phyloP scores from a whole-genome alignment of 2,113 vertebrate species.

The Tringa solitaria region DNA sequence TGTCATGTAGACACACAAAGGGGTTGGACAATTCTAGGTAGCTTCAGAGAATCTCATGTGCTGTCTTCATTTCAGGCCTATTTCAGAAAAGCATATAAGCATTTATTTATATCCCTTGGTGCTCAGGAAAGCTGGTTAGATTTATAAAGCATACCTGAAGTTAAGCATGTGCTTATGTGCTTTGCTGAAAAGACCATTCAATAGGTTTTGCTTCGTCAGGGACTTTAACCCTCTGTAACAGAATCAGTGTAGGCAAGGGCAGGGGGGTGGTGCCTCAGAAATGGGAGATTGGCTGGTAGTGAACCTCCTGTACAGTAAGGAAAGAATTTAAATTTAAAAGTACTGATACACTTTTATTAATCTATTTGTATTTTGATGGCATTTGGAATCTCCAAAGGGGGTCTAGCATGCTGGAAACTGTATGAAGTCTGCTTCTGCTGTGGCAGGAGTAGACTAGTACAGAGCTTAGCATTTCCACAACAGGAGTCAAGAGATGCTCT shows the following conservation, averaged over 20 bases:
- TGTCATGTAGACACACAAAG: background rate
- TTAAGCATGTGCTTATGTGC: background rate
- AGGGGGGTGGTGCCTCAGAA: background rate
- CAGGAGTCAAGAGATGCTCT: background rate
- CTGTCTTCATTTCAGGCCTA: background rate
- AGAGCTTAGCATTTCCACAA: background rate
- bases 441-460: background rate
- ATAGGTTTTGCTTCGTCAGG: background rate
- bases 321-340: background rate
- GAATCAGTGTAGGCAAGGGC: background rate
- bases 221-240: background rate
- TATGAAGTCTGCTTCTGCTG: background rate
- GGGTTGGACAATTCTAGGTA: background rate
- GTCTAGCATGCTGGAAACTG: background rate
- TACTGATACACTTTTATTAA: background rate
- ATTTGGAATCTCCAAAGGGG: background rate
- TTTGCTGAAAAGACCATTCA: background rate
- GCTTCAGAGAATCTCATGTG: background rate
- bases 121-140: background rate
- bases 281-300: background rate
- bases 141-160: background rate
- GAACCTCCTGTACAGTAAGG: background rate
- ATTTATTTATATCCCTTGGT: background rate
- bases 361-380: background rate
- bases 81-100: background rate